A percentile compares a stretch with the other conserved stretches of the same genome.
phyloP scores from a whole-genome alignment of 2,797 vertebrate genomes.

The Propithecus deckenii region DNA sequence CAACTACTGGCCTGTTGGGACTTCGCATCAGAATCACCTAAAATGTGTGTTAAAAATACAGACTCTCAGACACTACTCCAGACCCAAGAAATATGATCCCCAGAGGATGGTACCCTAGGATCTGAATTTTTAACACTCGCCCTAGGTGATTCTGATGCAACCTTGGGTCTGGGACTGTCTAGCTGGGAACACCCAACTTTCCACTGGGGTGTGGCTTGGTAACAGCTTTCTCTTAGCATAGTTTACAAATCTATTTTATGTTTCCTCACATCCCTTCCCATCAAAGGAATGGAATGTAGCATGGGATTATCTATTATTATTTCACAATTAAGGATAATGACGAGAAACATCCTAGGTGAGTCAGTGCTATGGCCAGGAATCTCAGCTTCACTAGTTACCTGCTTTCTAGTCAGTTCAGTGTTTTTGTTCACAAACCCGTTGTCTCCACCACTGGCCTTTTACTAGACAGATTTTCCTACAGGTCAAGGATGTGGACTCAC shows the following conservation, averaged over 20 bases:
- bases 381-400: background rate
- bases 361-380: conserved; percentile 1
- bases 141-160: background rate
- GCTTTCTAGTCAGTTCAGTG: background rate
- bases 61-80: background rate
- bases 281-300: conserved; percentile 65
- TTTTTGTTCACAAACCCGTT: background rate
- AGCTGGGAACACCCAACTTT: background rate
- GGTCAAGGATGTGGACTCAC: background rate
- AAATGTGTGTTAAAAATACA: background rate
- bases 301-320: conserved; percentile 54
- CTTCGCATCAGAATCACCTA: background rate
- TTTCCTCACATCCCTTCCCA: conserved; percentile 37
- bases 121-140: background rate
- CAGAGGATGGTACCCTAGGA: background rate
- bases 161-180: background rate
- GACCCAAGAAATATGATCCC: background rate
- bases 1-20: background rate
- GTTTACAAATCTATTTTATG: conserved; percentile 38
- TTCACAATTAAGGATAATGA: conserved; percentile 60
- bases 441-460: background rate
- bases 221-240: conserved; percentile 49
- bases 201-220: background rate
- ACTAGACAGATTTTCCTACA: background rate
- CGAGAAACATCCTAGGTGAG: conserved; percentile 23